Base-by-base conservation (phyloP, 2,113 vertebrate genomes). In the Panthera tigris region DNA sequence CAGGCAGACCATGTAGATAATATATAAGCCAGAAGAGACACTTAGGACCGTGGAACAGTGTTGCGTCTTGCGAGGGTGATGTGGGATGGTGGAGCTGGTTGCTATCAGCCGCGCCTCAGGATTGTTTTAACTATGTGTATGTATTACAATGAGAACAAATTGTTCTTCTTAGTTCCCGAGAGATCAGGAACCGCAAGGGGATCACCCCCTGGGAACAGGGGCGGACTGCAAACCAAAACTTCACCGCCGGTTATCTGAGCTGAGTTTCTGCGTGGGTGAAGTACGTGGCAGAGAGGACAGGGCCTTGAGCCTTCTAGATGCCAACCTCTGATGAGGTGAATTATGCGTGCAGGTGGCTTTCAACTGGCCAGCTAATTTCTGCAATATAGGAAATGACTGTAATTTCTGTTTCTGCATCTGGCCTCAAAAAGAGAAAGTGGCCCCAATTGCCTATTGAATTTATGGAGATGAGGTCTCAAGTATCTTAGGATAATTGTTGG, bases 401-500 rank as follows among this genome's bases (percentile, higher is more conserved):
- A 98, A 98, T 98, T 98, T 98, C 95, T 97, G 96, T 97, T 98
- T 97, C 96, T 98, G 97, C 98, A 98, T 98, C 97, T 98, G 98
- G 96, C 90, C 96, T 97, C 90, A 92, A 94, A 96, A 96, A 98
- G 95, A 97, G 96, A 98, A 98, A 98, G 97, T 98, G 97, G 97
- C 97, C 97, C 98, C 97, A 98, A 98, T 97, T 98, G 97, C 97
- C 97, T 97, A 98, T 98, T 98, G 97, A 98, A 98, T 98, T 97
- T 98, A 98, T 98, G 98, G 97, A 98, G 98, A 98, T 98, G 97
- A 98, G 97, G 92, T 98, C 94, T 98, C 97, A 98, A 98, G 97
- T 98, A 97, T 97, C 97, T 98, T 96, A 94, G 95, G 97, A 97
- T 98, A 98, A 98, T 98, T 98, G 97, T 97, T 98, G 96, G 94